Conservation (phyloP, 2,888 invertebrate genomes). For the Tortrix viridana region DNA sequence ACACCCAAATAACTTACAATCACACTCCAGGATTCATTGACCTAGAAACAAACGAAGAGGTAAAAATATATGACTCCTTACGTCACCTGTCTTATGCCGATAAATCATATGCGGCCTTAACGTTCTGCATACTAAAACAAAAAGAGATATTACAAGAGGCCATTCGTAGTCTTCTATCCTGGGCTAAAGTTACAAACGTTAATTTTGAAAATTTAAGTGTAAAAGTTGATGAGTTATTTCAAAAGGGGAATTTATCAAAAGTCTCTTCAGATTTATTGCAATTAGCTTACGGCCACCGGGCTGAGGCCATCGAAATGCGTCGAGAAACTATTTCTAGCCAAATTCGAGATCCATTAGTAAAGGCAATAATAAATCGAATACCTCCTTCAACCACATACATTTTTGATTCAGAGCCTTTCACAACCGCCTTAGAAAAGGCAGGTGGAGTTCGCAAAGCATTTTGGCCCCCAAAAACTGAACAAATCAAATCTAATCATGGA, state of each 20-base stretch:
- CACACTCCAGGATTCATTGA: conserved; percentile 35
- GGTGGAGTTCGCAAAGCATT: conserved; percentile 25
- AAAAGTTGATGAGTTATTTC: conserved; percentile 26
- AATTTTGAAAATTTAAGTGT: conserved; percentile 19
- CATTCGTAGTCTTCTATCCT: conserved; percentile 25
- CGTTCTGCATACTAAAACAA: conserved; percentile 35
- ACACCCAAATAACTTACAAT: conserved; percentile 37
- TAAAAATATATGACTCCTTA: conserved; percentile 32
- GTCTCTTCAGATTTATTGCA: conserved; percentile 24
- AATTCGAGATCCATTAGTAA: too few species aligned
- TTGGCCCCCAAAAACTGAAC: conserved; percentile 4
- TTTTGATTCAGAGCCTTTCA: conserved; percentile 26
- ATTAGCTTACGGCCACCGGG: conserved; percentile 33
- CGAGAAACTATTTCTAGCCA: conserved; percentile 17
- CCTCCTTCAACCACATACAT: conserved; percentile 23
- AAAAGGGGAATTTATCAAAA: conserved; percentile 22
- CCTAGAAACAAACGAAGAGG: conserved; percentile 33
- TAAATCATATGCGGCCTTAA: conserved; percentile 35
- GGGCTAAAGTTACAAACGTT: conserved; percentile 18
- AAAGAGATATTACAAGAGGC: conserved; percentile 28
- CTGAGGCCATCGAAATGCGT: too few species aligned
- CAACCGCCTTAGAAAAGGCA: conserved; percentile 17
- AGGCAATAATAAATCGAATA: background rate
- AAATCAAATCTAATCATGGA: background rate
- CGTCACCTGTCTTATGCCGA: conserved; percentile 22